Evolutionary conservation across 2,888 invertebrate species (phyloP), one percentile per base, ranked within the genome.

Genomic region (Cyclophora punctaria): DNA sequence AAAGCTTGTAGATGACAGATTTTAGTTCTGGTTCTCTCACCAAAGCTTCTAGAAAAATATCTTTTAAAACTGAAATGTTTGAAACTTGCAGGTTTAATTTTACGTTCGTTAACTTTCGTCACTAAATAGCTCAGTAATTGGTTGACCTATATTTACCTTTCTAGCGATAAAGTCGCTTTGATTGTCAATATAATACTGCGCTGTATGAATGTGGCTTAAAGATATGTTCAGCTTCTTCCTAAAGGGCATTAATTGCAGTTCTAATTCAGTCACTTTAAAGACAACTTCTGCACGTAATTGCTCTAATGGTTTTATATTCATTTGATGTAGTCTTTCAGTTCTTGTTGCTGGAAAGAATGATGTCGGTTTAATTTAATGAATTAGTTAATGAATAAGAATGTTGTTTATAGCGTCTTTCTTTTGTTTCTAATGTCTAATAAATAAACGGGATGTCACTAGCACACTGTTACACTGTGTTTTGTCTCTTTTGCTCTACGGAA

Each of bases 131-230:
- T 7, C 5, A 5, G 6, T 7, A 34, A 34, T 35, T 4, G 20
- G 20, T 20, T 20, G 20, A 20, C 20, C 20, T 20, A 20, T 37
- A 37, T 45, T 83, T 79, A 93, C 93, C 90, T 92, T 90, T 64
- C 91, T 90, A 48, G 93, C 93, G 63, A 95, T 93, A 61, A 91
- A 89, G 47, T 90, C 91, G 40, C 93, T 93, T 63, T 93, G 92
- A 67, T 91, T 92, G 65, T 94, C 92, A 56, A 95, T 90, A 77
- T 93, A 94, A 71, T 91, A 92, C 73, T 95, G 95, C 46, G 94
- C 92, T n/a, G 92, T 93, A 65, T 92, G 93, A 60, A 95, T 90
- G 69, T 94, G 94, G 51, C 91, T 91, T 4, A 94, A 80, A 0
- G 94, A 93, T 62, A 93, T 93, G 74, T 95, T 94, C 3, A 92